Evolutionary conservation across 2,888 invertebrate genomes (phyloP).

Genomic region (Spisula solida): DNA sequence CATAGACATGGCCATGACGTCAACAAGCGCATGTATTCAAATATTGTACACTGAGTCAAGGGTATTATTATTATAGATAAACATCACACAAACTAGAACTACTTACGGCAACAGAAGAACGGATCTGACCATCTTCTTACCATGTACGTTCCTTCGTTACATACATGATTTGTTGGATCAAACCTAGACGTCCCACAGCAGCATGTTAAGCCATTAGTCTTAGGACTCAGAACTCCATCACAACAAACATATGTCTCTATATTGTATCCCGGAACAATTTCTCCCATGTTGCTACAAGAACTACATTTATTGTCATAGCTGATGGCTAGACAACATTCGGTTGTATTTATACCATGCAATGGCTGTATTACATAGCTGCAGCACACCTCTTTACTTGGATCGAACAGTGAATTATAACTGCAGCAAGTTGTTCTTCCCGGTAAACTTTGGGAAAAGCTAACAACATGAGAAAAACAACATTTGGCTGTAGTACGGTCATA

Average conservation of each 20-base stretch:
- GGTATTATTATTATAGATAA: neutral
- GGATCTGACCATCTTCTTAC: neutral
- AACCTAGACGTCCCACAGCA: slow-evolving; percentile 17
- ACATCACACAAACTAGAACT: no score
- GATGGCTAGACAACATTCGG: slow-evolving; percentile 28
- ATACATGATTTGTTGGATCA: neutral
- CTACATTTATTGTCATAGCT: slow-evolving; percentile 30
- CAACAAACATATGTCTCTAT: slow-evolving; percentile 27
- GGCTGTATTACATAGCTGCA: slow-evolving; percentile 39
- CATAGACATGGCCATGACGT: neutral
- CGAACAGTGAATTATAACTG: slow-evolving; percentile 21
- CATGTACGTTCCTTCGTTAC: neutral
- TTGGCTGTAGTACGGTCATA: slow-evolving; percentile 27
- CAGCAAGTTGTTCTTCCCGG: slow-evolving; percentile 40
- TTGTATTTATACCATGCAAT: slow-evolving; percentile 15
- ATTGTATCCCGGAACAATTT: neutral
- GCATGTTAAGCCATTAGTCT: slow-evolving; percentile 31
- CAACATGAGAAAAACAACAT: slow-evolving; percentile 30
- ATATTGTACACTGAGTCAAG: neutral
- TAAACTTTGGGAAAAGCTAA: neutral
- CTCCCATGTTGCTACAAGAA: neutral
- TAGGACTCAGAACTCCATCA: slow-evolving; percentile 19
- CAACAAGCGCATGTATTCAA: neutral
- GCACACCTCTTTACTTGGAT: slow-evolving; percentile 38
- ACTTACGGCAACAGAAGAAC: slow-evolving; percentile 34